Evolutionary conservation across 2,113 vertebrate genomes (phyloP), one percentile per base, ranked within the genome.

Genomic region (Rhinoptilus africanus): DNA sequence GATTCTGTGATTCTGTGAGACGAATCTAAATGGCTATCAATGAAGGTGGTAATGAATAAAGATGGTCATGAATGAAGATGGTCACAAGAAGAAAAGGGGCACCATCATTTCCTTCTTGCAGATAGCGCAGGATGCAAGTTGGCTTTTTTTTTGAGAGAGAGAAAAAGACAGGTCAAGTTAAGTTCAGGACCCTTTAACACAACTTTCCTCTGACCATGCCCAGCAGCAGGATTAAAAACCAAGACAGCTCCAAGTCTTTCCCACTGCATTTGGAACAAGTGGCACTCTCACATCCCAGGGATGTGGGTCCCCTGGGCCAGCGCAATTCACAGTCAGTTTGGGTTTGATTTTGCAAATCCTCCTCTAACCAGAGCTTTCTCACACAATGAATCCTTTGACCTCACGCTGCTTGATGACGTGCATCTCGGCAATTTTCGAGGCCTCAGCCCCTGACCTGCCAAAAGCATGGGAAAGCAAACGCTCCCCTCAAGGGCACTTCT

Each of bases 311-410:
- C 77, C 57, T 67, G 64, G 64, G 23, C 41, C 75, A 80, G 73
- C 43, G 57, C 62, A 60, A 63, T 78, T 72, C 85, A 56, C 67
- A 54, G 63, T 32, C 73, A 62, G 41, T 45, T 53, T 20, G 80
- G 75, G 79, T 34, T 75, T 85, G 73, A 68, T 87, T 91, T 87
- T 89, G 45, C 69, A 95, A 87, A 87, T 74, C n/a, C 50, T 85
- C 17, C 80, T 85, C 51, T 59, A 85, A 27, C 50, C n/a, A 87
- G 64, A 66, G 78, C 53, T 79, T 73, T 56, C 82, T 66, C 26
- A 37, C 54, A 96, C 88, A 93, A 92, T 82, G 77, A 89, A 54
- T 94, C 77, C 94, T 95, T 95, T 92, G 89, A 95, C 96, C 93
- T 89, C 84, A 32, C 62, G 35, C 79, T 43, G 37, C 59, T 63